Evolutionary conservation across 2,113 vertebrate species (phyloP), one percentile per base, ranked within the genome.

Genomic region (Thoracochromis brauschi): DNA sequence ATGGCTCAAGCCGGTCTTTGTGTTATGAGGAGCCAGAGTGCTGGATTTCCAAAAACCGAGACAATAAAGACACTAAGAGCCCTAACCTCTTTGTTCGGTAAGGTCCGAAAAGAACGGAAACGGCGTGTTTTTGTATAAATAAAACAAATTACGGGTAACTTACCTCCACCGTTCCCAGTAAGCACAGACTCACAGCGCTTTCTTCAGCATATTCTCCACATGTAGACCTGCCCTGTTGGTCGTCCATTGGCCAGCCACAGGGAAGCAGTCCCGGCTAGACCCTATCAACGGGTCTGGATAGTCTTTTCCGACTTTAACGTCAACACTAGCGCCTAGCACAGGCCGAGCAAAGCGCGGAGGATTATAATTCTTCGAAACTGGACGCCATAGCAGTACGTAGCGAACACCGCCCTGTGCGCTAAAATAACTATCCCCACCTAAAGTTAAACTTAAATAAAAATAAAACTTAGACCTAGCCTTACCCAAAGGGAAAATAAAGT

Each of bases 1-100:
- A 71, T 83, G 85, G 49, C 19, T 47, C 47, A 60, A 86, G 71
- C 82, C 68, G 87, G 89, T 89, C 93, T 94, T 94, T 95, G 94
- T 96, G 89, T 87, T 63, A 57, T 47, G 31, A 65, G n/a, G 24
- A 51, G n/a, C 24, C 49, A 87, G 16, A 55, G 10, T 58, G 55
- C 31, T 60, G 78, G 8, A 54, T 35, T 82, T 12, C 45, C 47
- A 9, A 82, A 35, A 53, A 58, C 4, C 35, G 16, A 49, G 12
- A 78, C 87, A 80, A 92, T 81, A 55, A 57, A 54, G 24, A 54
- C 38, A 21, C n/a, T 6, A 33, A 35, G 21, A 60, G 14, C 5
- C 2, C 2, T 9, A 40, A 11, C 24, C 17, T 26, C 14, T 33
- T 3, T 17, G 29, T 4, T 17, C 2, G 21, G 21, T 6, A 19